Base-by-base conservation (phyloP, 30 jellyfish, hydroid and myxozoan genomes). In the Cassiopea xamachana region DNA sequence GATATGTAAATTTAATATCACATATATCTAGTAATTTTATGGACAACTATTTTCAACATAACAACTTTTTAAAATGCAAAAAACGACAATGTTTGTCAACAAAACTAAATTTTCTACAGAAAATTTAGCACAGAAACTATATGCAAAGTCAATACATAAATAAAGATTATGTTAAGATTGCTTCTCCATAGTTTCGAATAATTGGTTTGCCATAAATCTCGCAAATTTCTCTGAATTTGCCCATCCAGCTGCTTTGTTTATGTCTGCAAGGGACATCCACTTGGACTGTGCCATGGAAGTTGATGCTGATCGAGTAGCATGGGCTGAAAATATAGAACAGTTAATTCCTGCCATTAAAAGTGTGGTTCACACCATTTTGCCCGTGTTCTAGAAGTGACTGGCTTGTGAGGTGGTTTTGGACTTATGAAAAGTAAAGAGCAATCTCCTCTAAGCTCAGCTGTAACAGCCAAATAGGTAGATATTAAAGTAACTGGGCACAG, bases 221-320 rank as follows among this genome's bases (percentile, higher is more conserved):
- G 80, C 90, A 61, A 81, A 81, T 5, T 44, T 61, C 43, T 19
- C 62, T 13, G 80, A 19, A 67, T 81, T 81, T n/a, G 81, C 18
- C 90, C 90, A 81, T 1, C 81, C 90, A 39, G 90, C 90, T 51
- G 90, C 80, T 62, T 81, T 81, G 13, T 67, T 81, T 1, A 81
- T 81, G 48, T 64, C 81, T 14, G 71, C 60, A 19, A 81, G 15
- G 1, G 80, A 60, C 69, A 81, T 14, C 46, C 72, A 62, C 62
- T 4, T 81, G 50, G 62, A 75, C 12, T 75, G 60, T 10, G 86
- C 86, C 48, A 77, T 45, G 0, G 86, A 77, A 13, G 86, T 77
- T 77, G 86, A 77, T 13, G 86, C 69, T 45, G 50, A 77, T 1
- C 86, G 69, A 44, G 86, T 77, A 45, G 86, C 60, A 45, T 77